A percentile compares a stretch with the other conserved stretches of the same genome.
Evolutionary conservation across 1,140 invertebrate species (phyloP).

Genomic region (Dolichoris vasculosae): DNA sequence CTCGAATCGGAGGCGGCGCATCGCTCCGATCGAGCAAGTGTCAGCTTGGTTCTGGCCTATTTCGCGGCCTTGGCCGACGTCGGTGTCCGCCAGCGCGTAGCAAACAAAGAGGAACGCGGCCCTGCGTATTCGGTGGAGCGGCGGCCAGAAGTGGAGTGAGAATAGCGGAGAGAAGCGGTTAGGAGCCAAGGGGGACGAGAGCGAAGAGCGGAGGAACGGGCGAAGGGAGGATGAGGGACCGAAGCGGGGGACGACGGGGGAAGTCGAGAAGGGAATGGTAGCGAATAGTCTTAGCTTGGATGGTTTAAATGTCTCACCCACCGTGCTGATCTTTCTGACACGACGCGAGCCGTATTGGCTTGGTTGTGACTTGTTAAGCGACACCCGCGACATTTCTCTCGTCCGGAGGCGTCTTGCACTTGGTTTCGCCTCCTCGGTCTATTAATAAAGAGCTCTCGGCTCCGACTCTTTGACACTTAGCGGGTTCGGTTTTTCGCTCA

Average conservation of each 20-base stretch:
- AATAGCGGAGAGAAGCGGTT: background rate
- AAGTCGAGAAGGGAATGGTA: background rate
- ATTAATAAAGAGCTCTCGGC: constrained; percentile 28
- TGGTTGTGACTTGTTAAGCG: constrained; percentile 73
- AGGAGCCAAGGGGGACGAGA: background rate
- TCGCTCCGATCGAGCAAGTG: background rate
- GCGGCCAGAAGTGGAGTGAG: background rate
- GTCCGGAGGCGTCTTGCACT: constrained; percentile 30
- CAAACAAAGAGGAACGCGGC: constrained; percentile 7
- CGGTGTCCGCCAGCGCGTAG: background rate
- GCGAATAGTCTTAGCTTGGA: background rate
- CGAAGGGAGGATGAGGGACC: background rate
- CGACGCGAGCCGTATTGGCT: constrained; percentile 66
- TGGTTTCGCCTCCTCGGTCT: constrained; percentile 25
- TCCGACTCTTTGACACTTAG: constrained; percentile 18
- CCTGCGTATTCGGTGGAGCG: background rate
- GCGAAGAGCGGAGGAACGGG: background rate
- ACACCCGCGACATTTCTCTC: constrained; percentile 72
- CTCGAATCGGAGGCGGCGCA: background rate
- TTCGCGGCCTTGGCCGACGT: background rate
- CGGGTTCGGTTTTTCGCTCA: constrained; percentile 10
- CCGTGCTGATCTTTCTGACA: constrained; percentile 74
- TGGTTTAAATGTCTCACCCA: constrained; percentile 56
- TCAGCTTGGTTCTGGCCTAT: background rate
- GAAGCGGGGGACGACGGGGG: background rate